Evolutionary conservation across 30 jellyfish, hydroid and myxozoan species (phyloP).

Genomic region (Aurelia coerulea): DNA sequence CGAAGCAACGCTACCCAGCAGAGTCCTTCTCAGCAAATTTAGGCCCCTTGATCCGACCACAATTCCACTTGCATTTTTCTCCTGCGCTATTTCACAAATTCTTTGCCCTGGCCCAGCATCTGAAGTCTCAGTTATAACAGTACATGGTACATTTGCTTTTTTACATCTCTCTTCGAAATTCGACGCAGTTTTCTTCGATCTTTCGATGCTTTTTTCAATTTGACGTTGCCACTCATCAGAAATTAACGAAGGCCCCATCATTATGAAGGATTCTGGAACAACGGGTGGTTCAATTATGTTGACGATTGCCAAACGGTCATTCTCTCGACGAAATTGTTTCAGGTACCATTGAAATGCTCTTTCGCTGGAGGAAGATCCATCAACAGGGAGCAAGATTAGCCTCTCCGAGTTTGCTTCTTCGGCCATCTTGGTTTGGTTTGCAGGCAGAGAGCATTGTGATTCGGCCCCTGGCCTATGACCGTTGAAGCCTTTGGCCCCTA

Average conservation of each 20-base stretch:
- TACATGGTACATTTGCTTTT: conserved; percentile 50
- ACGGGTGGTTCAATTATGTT: conserved; percentile 82
- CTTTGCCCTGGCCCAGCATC: conserved; percentile 84
- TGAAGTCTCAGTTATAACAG: conserved; percentile 42
- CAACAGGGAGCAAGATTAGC: conserved; percentile 69
- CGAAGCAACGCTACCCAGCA: conserved; percentile 84
- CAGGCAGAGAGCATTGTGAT: too few relatives aligned
- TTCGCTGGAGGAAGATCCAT: conserved; percentile 65
- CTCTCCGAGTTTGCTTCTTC: conserved; percentile 28
- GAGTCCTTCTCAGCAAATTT: conserved; percentile 78
- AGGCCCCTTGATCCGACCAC: conserved; percentile 90
- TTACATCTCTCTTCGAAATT: conserved; percentile 58
- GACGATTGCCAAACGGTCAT: conserved; percentile 78
- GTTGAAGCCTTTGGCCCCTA: too few relatives aligned
- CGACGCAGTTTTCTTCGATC: conserved; percentile 57
- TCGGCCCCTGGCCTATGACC: neutral
- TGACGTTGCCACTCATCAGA: conserved; percentile 72
- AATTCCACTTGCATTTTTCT: conserved; percentile 60
- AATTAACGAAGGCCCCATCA: conserved; percentile 72
- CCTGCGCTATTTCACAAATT: conserved; percentile 76
- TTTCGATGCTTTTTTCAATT: conserved; percentile 56
- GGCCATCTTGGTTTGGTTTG: neutral
- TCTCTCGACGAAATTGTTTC: conserved; percentile 56
- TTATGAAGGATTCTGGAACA: conserved; percentile 53
- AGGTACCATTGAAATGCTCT: conserved; percentile 81